phyloP scores from a whole-genome alignment of 1,140 invertebrate genomes.

The Apis florea region DNA sequence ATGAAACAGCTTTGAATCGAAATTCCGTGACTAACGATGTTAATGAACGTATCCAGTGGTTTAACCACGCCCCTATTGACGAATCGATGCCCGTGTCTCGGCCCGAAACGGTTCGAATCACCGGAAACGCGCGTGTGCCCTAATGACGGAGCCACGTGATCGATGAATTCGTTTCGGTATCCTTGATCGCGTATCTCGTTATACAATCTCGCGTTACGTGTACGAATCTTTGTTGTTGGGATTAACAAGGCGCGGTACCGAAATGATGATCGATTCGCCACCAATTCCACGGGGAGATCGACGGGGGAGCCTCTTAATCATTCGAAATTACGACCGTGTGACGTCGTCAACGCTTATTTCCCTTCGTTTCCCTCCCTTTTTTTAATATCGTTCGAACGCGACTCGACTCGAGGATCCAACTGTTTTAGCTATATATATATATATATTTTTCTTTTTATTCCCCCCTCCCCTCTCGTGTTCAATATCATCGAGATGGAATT shows the following conservation, averaged over 20 bases:
- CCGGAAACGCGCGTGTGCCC: constrained; percentile 50
- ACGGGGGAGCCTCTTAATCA: not conserved
- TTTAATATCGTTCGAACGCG: too few species aligned
- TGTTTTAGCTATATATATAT: too few species aligned
- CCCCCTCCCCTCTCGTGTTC: not conserved
- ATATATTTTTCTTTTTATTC: not conserved
- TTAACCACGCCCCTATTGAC: constrained; percentile 40
- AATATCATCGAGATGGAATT: not conserved
- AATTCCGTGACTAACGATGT: constrained; percentile 56
- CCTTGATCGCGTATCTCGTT: constrained; percentile 48
- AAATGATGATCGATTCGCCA: constrained; percentile 28
- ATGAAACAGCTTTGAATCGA: constrained; percentile 29
- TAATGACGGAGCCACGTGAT: constrained; percentile 52
- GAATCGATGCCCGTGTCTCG: constrained; percentile 13
- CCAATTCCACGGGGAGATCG: not conserved
- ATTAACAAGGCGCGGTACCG: constrained; percentile 3
- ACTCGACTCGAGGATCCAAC: too few species aligned
- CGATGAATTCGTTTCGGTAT: constrained; percentile 37
- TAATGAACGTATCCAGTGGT: constrained; percentile 42
- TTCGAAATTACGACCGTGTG: not conserved
- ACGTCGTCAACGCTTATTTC: not conserved
- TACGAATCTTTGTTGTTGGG: constrained; percentile 32
- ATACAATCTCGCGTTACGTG: constrained; percentile 47
- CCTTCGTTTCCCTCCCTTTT: too few species aligned
- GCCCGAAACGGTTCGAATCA: constrained; percentile 33